phyloP scores from a whole-genome alignment of 2,113 vertebrate species.

The Dermatemys mawii region DNA sequence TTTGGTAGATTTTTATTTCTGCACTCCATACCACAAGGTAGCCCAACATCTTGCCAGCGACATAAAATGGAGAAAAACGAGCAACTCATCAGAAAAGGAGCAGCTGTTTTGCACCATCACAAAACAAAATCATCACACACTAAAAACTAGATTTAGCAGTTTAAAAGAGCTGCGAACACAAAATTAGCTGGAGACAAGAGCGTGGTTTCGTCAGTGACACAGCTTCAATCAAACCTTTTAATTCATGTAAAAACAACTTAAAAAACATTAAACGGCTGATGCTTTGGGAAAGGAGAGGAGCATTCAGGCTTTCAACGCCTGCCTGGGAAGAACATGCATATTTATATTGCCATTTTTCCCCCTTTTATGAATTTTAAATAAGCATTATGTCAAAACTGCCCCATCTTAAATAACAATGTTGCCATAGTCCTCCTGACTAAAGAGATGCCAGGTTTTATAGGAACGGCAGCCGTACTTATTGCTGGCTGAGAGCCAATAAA shows the following conservation, averaged over 20 bases:
- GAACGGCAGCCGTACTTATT: conserved; percentile 35
- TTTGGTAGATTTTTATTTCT: neutral
- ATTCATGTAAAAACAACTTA: conserved; percentile 74
- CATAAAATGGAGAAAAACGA: conserved; percentile 74
- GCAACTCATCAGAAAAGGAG: conserved; percentile 70
- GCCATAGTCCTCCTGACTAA: conserved; percentile 14
- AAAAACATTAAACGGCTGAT: conserved; percentile 61
- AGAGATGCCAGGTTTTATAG: conserved; percentile 26
- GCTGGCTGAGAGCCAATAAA: conserved; percentile 9
- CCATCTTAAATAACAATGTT: conserved; percentile 51
- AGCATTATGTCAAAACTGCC: conserved; percentile 49
- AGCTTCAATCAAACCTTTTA: conserved; percentile 66
- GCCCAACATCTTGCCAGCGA: conserved; percentile 71
- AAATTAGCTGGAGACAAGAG: conserved; percentile 75
- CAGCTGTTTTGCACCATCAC: conserved; percentile 77
- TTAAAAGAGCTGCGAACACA: conserved; percentile 73
- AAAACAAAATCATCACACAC: conserved; percentile 73
- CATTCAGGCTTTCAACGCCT: conserved; percentile 19
- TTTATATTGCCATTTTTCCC: conserved; percentile 46
- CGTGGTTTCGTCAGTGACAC: conserved; percentile 62
- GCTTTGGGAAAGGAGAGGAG: conserved; percentile 42
- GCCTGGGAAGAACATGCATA: conserved; percentile 34
- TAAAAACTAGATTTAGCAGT: conserved; percentile 74
- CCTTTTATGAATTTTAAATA: conserved; percentile 58
- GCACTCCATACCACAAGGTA: conserved; percentile 50